A percentile compares a stretch with the other conserved stretches of the same genome.
phyloP scores from a whole-genome alignment of 2,797 vertebrate genomes.

The Buphagus erythrorhynchus region DNA sequence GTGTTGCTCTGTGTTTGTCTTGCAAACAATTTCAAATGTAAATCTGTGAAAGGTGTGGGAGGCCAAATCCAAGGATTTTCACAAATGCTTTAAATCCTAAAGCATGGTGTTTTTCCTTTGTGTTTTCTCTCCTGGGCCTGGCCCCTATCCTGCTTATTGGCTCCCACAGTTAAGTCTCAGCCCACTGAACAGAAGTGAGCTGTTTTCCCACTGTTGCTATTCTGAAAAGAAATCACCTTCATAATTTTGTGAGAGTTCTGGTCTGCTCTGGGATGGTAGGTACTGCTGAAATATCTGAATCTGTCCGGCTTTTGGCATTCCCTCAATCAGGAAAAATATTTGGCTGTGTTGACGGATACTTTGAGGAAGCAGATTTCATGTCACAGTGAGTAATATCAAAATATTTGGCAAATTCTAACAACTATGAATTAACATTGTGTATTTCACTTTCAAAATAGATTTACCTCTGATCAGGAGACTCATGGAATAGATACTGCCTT shows the following conservation, averaged over 20 bases:
- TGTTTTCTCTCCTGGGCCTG: neutral
- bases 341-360: neutral
- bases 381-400: neutral
- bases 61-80: neutral
- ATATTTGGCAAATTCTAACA: neutral
- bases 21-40: neutral
- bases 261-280: neutral
- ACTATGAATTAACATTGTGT: neutral
- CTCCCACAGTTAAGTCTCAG: neutral
- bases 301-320: neutral
- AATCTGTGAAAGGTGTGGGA: neutral
- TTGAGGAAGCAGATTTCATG: neutral
- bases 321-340: neutral
- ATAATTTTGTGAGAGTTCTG: neutral
- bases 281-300: neutral
- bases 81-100: neutral
- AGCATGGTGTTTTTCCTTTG: neutral
- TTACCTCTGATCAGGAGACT: conserved; percentile 57
- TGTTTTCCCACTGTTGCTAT: neutral
- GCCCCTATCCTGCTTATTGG: neutral
- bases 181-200: neutral
- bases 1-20: neutral
- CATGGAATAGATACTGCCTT: conserved; percentile 65
- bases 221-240: neutral
- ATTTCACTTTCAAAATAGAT: conserved; percentile 36